phyloP scores from a whole-genome alignment of 30 jellyfish, hydroid and myxozoan species.

The Hydractinia echinata region DNA sequence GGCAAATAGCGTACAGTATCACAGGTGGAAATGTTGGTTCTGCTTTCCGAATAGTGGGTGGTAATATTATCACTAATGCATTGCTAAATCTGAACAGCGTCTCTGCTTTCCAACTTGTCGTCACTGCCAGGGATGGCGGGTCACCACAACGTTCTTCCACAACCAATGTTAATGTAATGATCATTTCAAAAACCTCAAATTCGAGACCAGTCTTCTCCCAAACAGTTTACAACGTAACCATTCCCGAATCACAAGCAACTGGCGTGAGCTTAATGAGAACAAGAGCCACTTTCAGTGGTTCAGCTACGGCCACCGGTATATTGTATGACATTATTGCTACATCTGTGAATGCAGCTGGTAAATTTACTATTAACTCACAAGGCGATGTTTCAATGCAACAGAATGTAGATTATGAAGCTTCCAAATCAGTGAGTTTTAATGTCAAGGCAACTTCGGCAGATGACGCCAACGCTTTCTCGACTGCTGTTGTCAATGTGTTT shows the following conservation, averaged over 20 bases:
- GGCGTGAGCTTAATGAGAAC: slow-evolving; percentile 13
- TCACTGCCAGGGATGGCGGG: slow-evolving; percentile 31
- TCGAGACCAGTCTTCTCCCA: slow-evolving; percentile 16
- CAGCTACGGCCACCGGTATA: background rate
- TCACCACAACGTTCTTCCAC: background rate
- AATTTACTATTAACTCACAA: background rate
- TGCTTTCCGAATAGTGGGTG: slow-evolving; percentile 18
- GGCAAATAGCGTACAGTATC: slow-evolving; percentile 38
- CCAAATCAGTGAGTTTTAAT: slow-evolving; percentile 1
- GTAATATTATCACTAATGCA: background rate
- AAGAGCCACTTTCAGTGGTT: background rate
- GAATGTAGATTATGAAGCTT: slow-evolving; percentile 17
- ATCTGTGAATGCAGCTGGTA: slow-evolving; percentile 18
- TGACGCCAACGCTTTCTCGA: background rate
- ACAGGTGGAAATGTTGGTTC: slow-evolving; percentile 51
- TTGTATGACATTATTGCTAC: slow-evolving; percentile 9
- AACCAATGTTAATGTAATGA: background rate
- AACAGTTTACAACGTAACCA: slow-evolving; percentile 6
- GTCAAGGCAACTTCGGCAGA: slow-evolving; percentile 23
- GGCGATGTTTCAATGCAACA: slow-evolving; percentile 10
- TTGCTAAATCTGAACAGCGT: background rate
- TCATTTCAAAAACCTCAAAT: background rate
- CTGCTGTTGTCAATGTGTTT: slow-evolving; percentile 33
- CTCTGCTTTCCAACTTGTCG: background rate
- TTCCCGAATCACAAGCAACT: slow-evolving; percentile 15